Conservation (phyloP, 2,113 vertebrate genomes). For the Microtus oregoni region DNA sequence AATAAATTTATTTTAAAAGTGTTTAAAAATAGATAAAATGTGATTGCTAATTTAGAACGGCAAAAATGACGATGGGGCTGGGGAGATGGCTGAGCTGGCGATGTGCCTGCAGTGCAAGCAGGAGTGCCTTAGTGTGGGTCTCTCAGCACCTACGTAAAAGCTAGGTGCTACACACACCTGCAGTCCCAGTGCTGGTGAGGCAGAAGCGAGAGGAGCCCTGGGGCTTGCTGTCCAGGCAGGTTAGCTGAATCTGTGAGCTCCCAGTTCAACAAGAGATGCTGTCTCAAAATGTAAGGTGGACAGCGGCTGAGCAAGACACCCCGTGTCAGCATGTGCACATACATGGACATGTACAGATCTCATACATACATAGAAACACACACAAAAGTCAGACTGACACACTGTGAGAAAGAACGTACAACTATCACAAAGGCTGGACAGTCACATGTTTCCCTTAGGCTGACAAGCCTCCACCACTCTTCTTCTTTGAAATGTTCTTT, state of each 20-base stretch:
- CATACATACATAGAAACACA: not conserved
- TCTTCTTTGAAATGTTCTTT: not conserved
- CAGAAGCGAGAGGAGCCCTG: not conserved
- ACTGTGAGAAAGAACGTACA: not conserved
- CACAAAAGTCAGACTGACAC: not conserved
- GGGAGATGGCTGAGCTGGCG: no score
- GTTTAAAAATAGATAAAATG: not conserved
- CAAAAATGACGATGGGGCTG: not conserved
- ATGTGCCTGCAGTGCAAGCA: not conserved
- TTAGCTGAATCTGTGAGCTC: not conserved
- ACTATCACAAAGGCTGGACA: not conserved
- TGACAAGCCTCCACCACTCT: not conserved
- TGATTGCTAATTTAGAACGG: not conserved
- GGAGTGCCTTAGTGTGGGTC: not conserved
- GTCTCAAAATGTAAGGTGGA: not conserved
- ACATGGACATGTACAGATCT: not conserved
- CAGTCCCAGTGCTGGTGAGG: not conserved
- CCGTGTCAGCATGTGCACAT: not conserved
- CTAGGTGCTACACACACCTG: not conserved
- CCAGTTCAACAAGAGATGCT: not conserved
- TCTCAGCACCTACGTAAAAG: not conserved
- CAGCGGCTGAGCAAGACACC: not conserved
- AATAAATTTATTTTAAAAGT: not conserved
- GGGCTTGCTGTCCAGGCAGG: not conserved
- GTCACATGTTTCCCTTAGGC: not conserved